These are phyloP conservation scores for Cirrhinus mrigala DNA, from an alignment of 2,797 vertebrate genomes.

Conservation along the genomic window DNA sequence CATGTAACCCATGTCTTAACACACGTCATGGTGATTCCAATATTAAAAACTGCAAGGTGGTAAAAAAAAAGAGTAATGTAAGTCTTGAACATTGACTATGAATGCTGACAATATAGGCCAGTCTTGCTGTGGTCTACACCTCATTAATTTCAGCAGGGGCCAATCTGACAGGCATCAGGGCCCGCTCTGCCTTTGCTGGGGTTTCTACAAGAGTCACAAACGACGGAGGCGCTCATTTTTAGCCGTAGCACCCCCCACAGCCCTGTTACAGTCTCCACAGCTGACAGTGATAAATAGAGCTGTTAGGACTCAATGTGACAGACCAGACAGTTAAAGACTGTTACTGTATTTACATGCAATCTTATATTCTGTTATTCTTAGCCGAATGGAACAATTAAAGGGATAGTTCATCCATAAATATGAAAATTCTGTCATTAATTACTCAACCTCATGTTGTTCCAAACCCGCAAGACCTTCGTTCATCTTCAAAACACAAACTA, in stretches of 20 bases:
- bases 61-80: conserved; percentile 3
- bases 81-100: conserved; percentile 44
- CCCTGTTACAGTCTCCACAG: conserved; percentile 44
- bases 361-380: not conserved
- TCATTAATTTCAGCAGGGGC: conserved; percentile 63
- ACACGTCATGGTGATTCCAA: not conserved
- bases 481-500: no score
- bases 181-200: conserved; percentile 73
- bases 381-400: not conserved
- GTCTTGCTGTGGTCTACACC: conserved; percentile 48
- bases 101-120: conserved; percentile 41
- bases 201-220: conserved; percentile 83
- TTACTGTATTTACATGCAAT: conserved; percentile 80
- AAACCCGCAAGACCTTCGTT: no score
- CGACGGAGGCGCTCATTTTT: conserved; percentile 86
- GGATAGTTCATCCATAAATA: no score
- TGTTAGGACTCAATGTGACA: conserved; percentile 84
- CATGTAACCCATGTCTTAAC: not conserved
- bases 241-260: conserved; percentile 76
- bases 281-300: conserved; percentile 87
- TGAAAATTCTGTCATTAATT: no score
- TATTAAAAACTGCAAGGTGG: not conserved
- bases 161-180: conserved; percentile 76
- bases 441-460: no score
- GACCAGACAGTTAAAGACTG: conserved; percentile 80